Conservation (phyloP, 2,113 vertebrate species). For the Campylorhamphus procurvoides region DNA sequence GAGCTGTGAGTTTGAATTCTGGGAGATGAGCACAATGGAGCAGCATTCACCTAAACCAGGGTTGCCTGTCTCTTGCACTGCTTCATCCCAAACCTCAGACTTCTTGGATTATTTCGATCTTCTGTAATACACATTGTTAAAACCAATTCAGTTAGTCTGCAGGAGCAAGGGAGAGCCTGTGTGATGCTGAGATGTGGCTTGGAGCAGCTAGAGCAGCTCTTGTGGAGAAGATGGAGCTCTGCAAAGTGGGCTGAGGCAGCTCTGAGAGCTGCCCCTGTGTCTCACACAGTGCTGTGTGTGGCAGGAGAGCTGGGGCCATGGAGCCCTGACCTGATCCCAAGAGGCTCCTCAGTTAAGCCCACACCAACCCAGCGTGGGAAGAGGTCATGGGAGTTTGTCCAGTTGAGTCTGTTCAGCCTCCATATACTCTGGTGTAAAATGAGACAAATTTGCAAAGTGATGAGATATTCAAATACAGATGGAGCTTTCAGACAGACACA, state of each 20-base stretch:
- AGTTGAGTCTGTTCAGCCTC: neutral
- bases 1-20: neutral
- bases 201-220: neutral
- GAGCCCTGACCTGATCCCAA: neutral
- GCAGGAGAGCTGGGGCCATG: neutral
- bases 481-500: neutral
- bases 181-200: neutral
- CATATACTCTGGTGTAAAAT: neutral
- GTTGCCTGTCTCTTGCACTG: neutral
- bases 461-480: conserved; percentile 17
- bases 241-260: neutral
- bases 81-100: neutral
- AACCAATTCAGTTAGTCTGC: neutral
- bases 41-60: fast-evolving
- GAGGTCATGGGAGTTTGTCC: neutral
- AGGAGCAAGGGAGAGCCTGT: neutral
- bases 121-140: fast-evolving
- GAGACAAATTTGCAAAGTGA: conserved; percentile 16
- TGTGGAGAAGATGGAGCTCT: neutral
- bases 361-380: fast-evolving
- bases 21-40: fast-evolving
- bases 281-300: neutral
- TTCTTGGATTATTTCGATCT: neutral
- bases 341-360: neutral
- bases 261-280: neutral